phyloP scores from a whole-genome alignment of 1,140 invertebrate species.

The Hycleus cichorii region DNA sequence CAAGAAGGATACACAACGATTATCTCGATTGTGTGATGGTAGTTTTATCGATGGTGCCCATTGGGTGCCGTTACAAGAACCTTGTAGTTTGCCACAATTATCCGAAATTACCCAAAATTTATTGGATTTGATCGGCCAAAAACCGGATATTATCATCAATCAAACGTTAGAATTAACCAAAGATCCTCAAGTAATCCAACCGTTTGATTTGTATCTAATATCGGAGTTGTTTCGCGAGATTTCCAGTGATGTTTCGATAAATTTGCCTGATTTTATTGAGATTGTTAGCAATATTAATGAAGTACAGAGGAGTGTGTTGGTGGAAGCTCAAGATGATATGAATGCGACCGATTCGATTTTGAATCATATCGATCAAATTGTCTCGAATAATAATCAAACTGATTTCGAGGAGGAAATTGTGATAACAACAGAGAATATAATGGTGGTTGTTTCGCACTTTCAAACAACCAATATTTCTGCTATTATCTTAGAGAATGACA shows the following conservation, averaged over 20 bases:
- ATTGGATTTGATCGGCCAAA: background rate
- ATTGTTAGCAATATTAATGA: constrained; percentile 8
- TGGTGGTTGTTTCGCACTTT: constrained; percentile 14
- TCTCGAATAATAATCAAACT: constrained; percentile 2
- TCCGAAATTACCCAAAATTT: background rate
- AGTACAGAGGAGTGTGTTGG: constrained; percentile 10
- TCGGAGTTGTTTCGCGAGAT: constrained; percentile 2
- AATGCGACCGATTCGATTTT: constrained; percentile 27
- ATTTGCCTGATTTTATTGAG: background rate
- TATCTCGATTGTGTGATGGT: background rate
- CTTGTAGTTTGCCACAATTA: background rate
- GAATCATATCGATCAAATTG: constrained; percentile 18
- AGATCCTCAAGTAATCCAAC: background rate
- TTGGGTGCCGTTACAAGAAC: background rate
- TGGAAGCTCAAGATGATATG: constrained; percentile 17
- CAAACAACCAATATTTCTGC: constrained; percentile 17
- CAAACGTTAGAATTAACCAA: background rate
- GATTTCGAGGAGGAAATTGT: background rate
- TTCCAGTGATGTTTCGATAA: background rate
- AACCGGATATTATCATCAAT: background rate
- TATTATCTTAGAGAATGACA: constrained; percentile 12
- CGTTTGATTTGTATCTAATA: constrained; percentile 15
- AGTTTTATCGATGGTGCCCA: constrained; percentile 2
- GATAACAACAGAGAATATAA: constrained; percentile 15
- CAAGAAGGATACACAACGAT: background rate